Conservation (phyloP, 2,888 invertebrate genomes). For the Brachypalpus laphriformis region DNA sequence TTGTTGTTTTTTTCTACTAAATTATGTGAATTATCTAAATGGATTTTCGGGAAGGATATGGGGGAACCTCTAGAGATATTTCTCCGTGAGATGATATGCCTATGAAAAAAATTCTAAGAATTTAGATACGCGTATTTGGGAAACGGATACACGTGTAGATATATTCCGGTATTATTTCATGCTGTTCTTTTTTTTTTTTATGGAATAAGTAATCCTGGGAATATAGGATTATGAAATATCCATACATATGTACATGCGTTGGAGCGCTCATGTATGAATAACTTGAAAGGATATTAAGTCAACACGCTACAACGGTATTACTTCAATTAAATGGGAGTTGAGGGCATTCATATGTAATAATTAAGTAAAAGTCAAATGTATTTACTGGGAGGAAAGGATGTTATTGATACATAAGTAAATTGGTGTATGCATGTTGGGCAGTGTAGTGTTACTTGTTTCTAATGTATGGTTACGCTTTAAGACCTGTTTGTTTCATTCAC, state of each 20-base stretch:
- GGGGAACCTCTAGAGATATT: background rate
- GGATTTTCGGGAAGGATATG: background rate
- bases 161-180: background rate
- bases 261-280: conserved; percentile 7
- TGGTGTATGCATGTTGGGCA: background rate
- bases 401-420: background rate
- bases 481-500: no score
- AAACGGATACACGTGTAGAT: conserved; percentile 7
- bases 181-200: background rate
- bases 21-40: conserved; percentile 10
- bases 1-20: background rate
- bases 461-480: no score
- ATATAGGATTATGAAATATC: conserved; percentile 4
- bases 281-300: background rate
- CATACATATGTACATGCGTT: background rate
- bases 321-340: background rate
- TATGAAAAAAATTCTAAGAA: background rate
- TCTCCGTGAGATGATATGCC: background rate
- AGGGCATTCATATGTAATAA: background rate
- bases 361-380: background rate
- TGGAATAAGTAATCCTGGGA: background rate
- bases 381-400: background rate
- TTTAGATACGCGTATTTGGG: background rate
- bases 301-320: background rate
- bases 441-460: no score